phyloP scores from a whole-genome alignment of 2,888 invertebrate genomes.

The Heteromurus nitidus region DNA sequence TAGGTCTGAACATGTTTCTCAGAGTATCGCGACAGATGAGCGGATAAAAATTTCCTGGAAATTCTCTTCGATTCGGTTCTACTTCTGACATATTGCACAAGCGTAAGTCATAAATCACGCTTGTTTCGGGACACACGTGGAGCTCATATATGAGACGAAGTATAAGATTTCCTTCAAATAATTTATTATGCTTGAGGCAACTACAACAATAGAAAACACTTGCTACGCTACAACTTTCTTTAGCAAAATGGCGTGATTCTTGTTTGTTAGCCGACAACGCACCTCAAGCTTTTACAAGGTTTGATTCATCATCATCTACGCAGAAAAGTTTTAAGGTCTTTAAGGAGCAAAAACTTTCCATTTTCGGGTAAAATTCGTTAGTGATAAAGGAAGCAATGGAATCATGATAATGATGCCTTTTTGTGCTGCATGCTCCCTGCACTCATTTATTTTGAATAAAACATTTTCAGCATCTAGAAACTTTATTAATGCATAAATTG shows the following conservation, averaged over 20 bases:
- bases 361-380: slow-evolving; percentile 27
- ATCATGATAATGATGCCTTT: too few relatives aligned
- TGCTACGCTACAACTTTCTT: not conserved
- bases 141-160: not conserved
- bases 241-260: too few relatives aligned
- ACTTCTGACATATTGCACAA: slow-evolving; percentile 5
- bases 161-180: slow-evolving; percentile 10
- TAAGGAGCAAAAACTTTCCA: slow-evolving; percentile 16
- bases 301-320: slow-evolving; percentile 13
- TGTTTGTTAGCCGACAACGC: not conserved
- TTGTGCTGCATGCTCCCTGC: not conserved
- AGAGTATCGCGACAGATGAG: not conserved
- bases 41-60: not conserved
- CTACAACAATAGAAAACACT: slow-evolving; percentile 17
- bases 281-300: too few relatives aligned
- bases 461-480: not conserved
- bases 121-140: slow-evolving; percentile 3
- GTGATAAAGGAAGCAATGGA: too few relatives aligned
- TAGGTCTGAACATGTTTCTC: too few relatives aligned
- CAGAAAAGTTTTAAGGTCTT: slow-evolving; percentile 14
- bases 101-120: slow-evolving; percentile 26
- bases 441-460: not conserved
- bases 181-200: slow-evolving; percentile 40
- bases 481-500: not conserved
- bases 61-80: not conserved